phyloP scores from a whole-genome alignment of 2,797 vertebrate species.

The Falco columbarius region DNA sequence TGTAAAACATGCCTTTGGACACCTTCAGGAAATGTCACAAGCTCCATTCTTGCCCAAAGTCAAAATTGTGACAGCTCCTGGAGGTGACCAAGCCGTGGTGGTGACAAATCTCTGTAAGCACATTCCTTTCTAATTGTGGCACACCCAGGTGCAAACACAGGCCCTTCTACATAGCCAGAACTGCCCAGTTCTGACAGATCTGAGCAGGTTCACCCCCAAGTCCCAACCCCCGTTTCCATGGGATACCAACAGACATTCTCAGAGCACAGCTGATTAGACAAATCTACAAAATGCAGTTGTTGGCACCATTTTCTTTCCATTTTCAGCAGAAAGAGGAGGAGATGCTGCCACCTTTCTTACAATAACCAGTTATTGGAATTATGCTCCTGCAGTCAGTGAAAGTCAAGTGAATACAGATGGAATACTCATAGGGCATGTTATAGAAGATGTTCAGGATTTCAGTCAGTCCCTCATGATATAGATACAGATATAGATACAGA shows the following conservation, averaged over 20 bases:
- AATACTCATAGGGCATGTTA: not conserved
- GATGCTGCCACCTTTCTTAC: not conserved
- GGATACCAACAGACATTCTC: not conserved
- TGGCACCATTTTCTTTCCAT: not conserved
- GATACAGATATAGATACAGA: not conserved
- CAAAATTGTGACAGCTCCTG: not conserved
- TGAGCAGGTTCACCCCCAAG: not conserved
- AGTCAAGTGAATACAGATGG: not conserved
- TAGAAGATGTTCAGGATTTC: not conserved
- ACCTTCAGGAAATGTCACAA: not conserved
- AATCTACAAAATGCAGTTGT: not conserved
- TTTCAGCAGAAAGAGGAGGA: not conserved
- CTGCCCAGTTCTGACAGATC: not conserved
- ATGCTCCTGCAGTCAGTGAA: not conserved
- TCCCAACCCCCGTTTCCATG: not conserved
- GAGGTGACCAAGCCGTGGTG: not conserved
- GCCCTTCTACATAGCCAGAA: not conserved
- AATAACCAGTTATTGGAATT: not conserved
- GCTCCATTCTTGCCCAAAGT: not conserved
- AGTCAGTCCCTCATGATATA: not conserved
- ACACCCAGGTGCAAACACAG: not conserved
- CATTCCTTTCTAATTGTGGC: not conserved
- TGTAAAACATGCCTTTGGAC: not conserved
- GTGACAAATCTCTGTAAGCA: not conserved
- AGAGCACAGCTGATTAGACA: not conserved